Conservation (phyloP, 2,113 vertebrate genomes). For the Sceloporus undulatus region DNA sequence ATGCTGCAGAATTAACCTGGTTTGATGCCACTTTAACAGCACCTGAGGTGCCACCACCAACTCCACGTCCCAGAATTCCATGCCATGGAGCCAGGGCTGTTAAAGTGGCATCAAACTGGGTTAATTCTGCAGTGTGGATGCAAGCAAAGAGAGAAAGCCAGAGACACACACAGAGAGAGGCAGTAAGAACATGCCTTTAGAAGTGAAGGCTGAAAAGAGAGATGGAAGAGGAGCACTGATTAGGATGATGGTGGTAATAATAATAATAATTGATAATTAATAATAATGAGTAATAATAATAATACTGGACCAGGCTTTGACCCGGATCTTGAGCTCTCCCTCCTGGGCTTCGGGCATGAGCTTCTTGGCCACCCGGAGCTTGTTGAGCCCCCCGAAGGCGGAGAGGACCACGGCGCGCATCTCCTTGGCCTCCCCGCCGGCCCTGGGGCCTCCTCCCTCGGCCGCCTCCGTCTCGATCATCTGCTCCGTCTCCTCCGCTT, state of each 20-base stretch:
- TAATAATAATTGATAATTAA: neutral
- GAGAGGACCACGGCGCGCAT: slow-evolving; percentile 93
- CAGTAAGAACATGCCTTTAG: neutral
- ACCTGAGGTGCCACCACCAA: no score
- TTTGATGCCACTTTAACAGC: no score
- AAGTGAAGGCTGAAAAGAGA: neutral
- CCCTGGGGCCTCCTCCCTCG: slow-evolving; percentile 62
- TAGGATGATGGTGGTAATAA: neutral
- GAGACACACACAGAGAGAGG: neutral
- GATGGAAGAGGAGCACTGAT: neutral
- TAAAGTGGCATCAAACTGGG: no score
- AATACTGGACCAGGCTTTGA: slow-evolving; percentile 94
- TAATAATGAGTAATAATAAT: neutral
- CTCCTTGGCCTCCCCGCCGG: slow-evolving; percentile 85
- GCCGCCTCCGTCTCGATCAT: slow-evolving; percentile 86
- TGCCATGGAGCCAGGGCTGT: no score
- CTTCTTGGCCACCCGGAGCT: slow-evolving; percentile 91
- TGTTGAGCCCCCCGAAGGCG: slow-evolving; percentile 94
- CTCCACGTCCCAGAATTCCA: no score
- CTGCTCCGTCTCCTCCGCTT: slow-evolving; percentile 91
- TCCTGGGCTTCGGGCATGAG: slow-evolving; percentile 93
- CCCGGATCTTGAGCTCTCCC: slow-evolving; percentile 95
- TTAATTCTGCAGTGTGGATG: no score
- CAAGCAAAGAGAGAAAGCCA: neutral
- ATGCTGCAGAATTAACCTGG: no score